Evolutionary conservation across 2,797 vertebrate species (phyloP), one percentile per base, ranked within the genome.

Genomic region (Stomatorhinus walkeri): DNA sequence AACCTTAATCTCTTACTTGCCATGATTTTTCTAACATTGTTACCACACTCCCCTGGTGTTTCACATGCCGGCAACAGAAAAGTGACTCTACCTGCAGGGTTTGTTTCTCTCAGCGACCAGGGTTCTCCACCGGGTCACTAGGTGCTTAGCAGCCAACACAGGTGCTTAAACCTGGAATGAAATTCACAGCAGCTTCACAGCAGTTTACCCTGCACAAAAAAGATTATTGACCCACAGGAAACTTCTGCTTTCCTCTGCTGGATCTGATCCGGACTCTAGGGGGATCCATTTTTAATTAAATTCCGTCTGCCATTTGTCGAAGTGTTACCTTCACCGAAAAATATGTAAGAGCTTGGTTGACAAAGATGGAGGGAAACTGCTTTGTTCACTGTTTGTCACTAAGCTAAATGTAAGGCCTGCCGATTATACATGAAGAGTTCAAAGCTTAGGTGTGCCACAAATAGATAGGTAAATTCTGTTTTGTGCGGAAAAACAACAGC

Each of bases 341-440:
- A 76, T 76, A 36, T 76, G 32, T 40, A 40, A 36, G 28, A 16
- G 28, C 28, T 36, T 40, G 32, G 68, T 7, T 76, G 68, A 36
- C 28, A 76, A 19, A 76, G n/a, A 81, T 52, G 72, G 85, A 48
- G 36, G 12, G 24, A 49, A 64, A 64, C 14, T 48, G 24, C 49
- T 14, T 59, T 59, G 19, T 46, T 85, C 88, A 87, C 89, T 87
- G 19, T 90, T 90, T 91, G 89, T 89, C 46, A 64, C 22, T 16
- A 1, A 56, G 91, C 90, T 89, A 91, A 89, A 76, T 85, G 22
- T 64, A 86, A 79, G 84, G 56, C 51, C 22, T 36, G 88, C 72
- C 76, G 83, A 89, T 36, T 12, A 54, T 48, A 84, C 54, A 83
- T 40, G 79, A 85, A 81, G 48, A 32, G 56, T 61, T 89, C 87